Base-by-base conservation (phyloP, 2,888 invertebrate genomes). In the Catocala fraxini region DNA sequence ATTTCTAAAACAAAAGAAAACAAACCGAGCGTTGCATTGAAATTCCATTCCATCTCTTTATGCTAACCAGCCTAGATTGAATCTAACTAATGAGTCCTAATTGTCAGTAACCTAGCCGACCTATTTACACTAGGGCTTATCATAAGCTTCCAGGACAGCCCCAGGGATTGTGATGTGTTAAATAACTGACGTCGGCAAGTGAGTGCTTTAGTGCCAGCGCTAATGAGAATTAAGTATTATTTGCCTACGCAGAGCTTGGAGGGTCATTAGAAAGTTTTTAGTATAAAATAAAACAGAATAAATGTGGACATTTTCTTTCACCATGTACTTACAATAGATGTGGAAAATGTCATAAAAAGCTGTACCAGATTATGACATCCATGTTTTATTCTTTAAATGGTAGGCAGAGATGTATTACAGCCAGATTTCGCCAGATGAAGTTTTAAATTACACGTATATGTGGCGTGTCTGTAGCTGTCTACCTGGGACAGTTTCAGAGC, bases 81-180 rank as follows among this genome's bases (percentile, higher is more conserved):
- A 75, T 68, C 56, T 49, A 49, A 43, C 51, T 72, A 72, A 73
- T 70, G 63, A 60, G 62, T 12, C 12, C 53, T 62, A 63, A 64
- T 64, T 70, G 63, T 51, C 61, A 46, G 56, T 64, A 73, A 76
- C 70, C 63, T 51, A 55, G 39, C 15, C 25, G 58, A 45, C 53
- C 62, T 66, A 60, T 51, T 70, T 9, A 4, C 15, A 51, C 39
- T 48, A 41, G 54, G 43, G 59, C 53, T 73, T 62, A 58, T 56
- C 12, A 52, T 49, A 53, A 59, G 53, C 70, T 5, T 25, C 33
- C 5, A 25, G 46, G 13, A 52, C 10, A 45, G 34, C 63, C 56
- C 11, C 3, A n/a, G 56, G 56, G 56, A 47, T 58, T 60, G 34
- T 62, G 35, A 55, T 4, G 54, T 53, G 33, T 48, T 48, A 12